phyloP scores from a whole-genome alignment of 2,888 invertebrate species.

The Oscheius sp. region DNA sequence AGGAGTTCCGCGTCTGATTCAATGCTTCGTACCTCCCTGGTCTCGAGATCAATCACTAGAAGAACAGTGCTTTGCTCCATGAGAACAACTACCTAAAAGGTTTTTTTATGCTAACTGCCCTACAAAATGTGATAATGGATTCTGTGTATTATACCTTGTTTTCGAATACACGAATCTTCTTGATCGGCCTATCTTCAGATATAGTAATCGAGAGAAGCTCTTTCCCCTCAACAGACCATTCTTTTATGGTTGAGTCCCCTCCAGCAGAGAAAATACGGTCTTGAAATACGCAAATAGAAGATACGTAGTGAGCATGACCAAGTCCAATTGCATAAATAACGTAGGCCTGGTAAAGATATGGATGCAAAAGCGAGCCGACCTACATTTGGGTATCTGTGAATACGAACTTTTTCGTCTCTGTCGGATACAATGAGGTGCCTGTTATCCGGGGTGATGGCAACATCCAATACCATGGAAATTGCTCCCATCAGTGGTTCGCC shows the following conservation, averaged over 20 bases:
- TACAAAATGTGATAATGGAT: too few species aligned
- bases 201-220: conserved; percentile 9
- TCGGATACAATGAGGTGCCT: conserved; percentile 56
- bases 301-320: conserved; percentile 56
- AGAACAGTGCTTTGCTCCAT: not conserved
- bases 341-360: conserved; percentile 39
- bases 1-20: not conserved
- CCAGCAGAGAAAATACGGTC: conserved; percentile 46
- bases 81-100: not conserved
- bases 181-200: conserved; percentile 11
- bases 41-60: not conserved
- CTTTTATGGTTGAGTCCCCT: conserved; percentile 41
- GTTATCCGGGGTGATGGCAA: conserved; percentile 49
- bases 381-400: conserved; percentile 60
- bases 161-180: not conserved
- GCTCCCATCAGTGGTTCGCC: conserved; percentile 52
- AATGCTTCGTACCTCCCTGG: conserved; percentile 5
- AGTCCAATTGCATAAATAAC: conserved; percentile 57
- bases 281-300: conserved; percentile 35
- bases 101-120: not conserved
- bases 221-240: conserved; percentile 41
- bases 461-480: conserved; percentile 62
- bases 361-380: not conserved
- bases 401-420: conserved; percentile 64
- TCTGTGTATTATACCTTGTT: too few species aligned